Evolutionary conservation across 2,888 invertebrate genomes (phyloP), one percentile per base, ranked within the genome.

Genomic region (Antitype chi): DNA sequence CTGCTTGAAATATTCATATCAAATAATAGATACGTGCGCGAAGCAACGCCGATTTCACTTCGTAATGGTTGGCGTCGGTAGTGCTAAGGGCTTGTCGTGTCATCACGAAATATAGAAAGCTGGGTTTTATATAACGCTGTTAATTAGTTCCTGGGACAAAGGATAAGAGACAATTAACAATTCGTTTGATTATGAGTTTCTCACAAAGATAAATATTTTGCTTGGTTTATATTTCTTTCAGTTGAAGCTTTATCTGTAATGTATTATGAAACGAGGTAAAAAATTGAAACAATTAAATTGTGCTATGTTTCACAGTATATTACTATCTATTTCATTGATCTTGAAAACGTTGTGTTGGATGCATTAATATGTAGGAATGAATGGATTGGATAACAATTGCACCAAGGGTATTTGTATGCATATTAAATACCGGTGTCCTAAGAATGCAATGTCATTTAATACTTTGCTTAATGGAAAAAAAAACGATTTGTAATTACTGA

Each of bases 81-180:
- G 47, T 70, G 81, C 80, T 87, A 89, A 90, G 90, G 91, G 89
- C 86, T 84, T 70, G 68, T 70, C 74, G 74, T 82, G 81, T 85
- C 73, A 82, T 89, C 88, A 89, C 85, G 86, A 91, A 89, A 90
- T 88, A 85, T 90, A 90, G 92, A 92, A 92, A 92, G 92, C 87
- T 71, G 69, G 57, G 64, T 23, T 76, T 82, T 74, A 77, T 82
- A 43, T 85, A 82, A 84, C 74, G 15, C 17, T 63, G 66, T 67
- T 84, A 84, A 84, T 84, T 84, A 82, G 62, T 74, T 70, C 71
- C 57, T 38, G 63, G 38, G 52, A 68, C 55, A 47, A 70, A 69
- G 60, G 32, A 81, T 43, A 23, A 53, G 20, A 70, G 25, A 62
- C 55, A 68, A 64, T 28, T 69, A 82, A 80, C 49, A 70, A 79